A percentile compares a stretch with the other conserved stretches of the same genome.
phyloP scores from a whole-genome alignment of 2,113 vertebrate genomes.

The Psammodynastes pulverulentus region DNA sequence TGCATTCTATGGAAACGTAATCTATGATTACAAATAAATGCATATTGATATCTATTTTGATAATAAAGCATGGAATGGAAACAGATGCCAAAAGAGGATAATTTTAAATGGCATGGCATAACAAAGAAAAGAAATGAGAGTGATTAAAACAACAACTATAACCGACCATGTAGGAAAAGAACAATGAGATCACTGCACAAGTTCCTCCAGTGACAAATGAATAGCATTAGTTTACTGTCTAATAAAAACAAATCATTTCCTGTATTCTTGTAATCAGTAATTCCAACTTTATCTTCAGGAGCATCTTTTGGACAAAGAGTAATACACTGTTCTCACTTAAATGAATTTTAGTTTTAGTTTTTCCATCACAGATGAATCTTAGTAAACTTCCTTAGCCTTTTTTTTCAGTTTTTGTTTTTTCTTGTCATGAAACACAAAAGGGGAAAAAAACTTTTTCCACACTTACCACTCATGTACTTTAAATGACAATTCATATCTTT shows the following conservation, averaged over 20 bases:
- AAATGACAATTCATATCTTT: not conserved
- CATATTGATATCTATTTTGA: not conserved
- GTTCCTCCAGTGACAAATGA: not conserved
- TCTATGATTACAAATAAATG: not conserved
- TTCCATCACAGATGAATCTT: not conserved
- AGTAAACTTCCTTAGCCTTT: not conserved
- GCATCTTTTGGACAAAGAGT: not conserved
- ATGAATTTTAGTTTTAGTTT: not conserved
- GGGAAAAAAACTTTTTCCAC: not conserved
- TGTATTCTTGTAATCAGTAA: not conserved
- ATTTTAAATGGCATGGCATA: not conserved
- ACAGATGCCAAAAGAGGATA: not conserved
- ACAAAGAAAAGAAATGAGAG: fast-evolving
- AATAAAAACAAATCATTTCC: not conserved
- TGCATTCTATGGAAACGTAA: not conserved
- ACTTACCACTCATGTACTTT: not conserved
- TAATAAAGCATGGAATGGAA: not conserved
- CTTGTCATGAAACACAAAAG: not conserved
- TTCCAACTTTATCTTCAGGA: not conserved
- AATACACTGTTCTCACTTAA: not conserved
- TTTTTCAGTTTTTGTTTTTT: not conserved
- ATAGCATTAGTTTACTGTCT: not conserved
- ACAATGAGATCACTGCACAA: not conserved
- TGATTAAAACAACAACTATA: not conserved
- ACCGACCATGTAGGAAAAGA: not conserved